A percentile compares a stretch with the other conserved stretches of the same genome.
phyloP scores from a whole-genome alignment of 92 coral and sea anemone species.

The Metridium senile region DNA sequence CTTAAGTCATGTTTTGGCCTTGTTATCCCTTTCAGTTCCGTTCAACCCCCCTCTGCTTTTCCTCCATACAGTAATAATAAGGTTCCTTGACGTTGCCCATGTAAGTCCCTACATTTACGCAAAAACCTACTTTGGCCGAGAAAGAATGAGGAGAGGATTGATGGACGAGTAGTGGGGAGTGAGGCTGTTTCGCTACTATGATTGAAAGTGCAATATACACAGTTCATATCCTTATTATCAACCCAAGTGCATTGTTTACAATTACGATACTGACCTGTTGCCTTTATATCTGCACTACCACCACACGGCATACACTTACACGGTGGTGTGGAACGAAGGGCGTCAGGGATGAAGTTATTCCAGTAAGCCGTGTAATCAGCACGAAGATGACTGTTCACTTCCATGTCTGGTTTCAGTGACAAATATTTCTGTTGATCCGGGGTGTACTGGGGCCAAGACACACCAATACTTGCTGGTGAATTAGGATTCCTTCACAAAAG shows the following conservation, averaged over 20 bases:
- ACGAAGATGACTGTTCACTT: conserved; percentile 33
- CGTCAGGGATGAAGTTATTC: conserved; percentile 44
- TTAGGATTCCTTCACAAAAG: neutral
- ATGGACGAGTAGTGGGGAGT: too few species aligned
- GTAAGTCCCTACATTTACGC: too few species aligned
- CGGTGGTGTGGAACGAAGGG: conserved; percentile 4
- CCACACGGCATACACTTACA: neutral
- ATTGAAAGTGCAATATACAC: too few species aligned
- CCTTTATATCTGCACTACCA: neutral
- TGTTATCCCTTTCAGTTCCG: too few species aligned
- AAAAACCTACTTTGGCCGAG: too few species aligned
- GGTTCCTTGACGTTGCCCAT: too few species aligned
- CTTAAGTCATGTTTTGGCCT: too few species aligned
- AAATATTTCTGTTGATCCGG: conserved; percentile 34
- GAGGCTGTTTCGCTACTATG: too few species aligned
- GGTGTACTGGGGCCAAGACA: conserved; percentile 50
- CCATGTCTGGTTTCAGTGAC: conserved; percentile 35
- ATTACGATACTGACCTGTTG: neutral
- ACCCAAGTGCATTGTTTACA: neutral
- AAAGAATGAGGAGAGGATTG: too few species aligned
- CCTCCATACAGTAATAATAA: too few species aligned
- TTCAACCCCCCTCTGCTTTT: too few species aligned
- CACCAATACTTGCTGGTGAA: neutral
- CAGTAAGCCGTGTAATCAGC: conserved; percentile 53
- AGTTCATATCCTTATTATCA: neutral